These are phyloP conservation scores for Drosophila mayaguana DNA, from an alignment of 2,888 invertebrate species.

Conservation along the genomic window DNA sequence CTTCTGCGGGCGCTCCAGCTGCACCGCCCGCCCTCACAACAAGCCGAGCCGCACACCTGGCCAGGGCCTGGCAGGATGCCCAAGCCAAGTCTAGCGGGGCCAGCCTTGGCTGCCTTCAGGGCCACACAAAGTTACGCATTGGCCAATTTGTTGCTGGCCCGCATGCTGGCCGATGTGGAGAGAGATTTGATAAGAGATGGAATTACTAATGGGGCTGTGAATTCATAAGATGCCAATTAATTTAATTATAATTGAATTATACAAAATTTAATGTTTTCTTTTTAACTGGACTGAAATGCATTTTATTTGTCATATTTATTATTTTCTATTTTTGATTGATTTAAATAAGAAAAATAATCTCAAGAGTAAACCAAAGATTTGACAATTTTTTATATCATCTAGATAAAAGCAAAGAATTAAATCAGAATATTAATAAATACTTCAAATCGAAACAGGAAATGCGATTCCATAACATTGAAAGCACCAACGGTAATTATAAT, in stretches of 20 bases:
- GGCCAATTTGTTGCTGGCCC: constrained; percentile 26
- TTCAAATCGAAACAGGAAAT: not conserved
- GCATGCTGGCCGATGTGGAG: constrained; percentile 1
- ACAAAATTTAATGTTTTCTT: too few relatives aligned
- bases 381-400: not conserved
- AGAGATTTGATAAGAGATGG: not conserved
- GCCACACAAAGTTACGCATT: constrained; percentile 31
- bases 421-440: not conserved
- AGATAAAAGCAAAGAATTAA: too few relatives aligned
- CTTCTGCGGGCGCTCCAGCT: constrained; percentile 30
- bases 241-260: not conserved
- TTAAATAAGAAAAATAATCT: not conserved
- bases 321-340: too few relatives aligned
- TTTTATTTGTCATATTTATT: too few relatives aligned
- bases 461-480: not conserved
- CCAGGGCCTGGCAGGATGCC: not conserved
- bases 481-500: constrained; percentile 14
- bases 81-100: constrained; percentile 9
- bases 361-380: not conserved
- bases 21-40: constrained; percentile 19
- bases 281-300: too few relatives aligned
- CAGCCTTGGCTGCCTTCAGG: constrained; percentile 16
- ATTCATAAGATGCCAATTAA: not conserved
- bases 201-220: not conserved
- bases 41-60: constrained; percentile 21